phyloP scores from a whole-genome alignment of 2,113 vertebrate species.

The Meleagris gallopavo region DNA sequence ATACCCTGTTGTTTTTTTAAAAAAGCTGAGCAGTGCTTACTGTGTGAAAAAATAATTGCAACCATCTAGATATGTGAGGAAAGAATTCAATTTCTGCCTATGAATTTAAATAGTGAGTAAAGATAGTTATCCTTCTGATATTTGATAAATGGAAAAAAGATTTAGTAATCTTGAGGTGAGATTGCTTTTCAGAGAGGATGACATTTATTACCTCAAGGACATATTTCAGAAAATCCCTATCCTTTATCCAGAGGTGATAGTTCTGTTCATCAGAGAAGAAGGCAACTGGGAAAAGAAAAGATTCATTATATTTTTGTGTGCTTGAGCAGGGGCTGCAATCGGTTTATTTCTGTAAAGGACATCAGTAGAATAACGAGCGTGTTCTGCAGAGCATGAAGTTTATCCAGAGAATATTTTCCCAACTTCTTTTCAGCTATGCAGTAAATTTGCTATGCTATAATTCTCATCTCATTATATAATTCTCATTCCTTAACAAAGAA shows the following conservation, averaged over 20 bases:
- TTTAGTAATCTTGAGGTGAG: conserved; percentile 65
- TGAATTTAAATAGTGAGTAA: conserved; percentile 56
- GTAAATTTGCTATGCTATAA: background rate
- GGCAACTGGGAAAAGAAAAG: conserved; percentile 41
- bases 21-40: background rate
- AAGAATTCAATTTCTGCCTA: conserved; percentile 44
- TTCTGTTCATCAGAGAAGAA: conserved; percentile 43
- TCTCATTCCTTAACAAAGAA: background rate
- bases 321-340: background rate
- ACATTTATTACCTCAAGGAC: conserved; percentile 66
- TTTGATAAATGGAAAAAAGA: conserved; percentile 69
- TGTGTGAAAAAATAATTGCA: conserved; percentile 25
- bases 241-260: conserved; percentile 46
- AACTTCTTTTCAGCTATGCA: background rate
- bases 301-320: conserved; percentile 50
- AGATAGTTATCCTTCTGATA: conserved; percentile 43
- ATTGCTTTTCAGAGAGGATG: conserved; percentile 67
- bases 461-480: background rate
- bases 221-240: conserved; percentile 59
- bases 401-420: background rate
- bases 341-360: conserved; percentile 32
- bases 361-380: background rate
- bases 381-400: background rate
- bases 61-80: background rate
- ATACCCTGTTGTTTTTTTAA: background rate